Base-by-base conservation (phyloP, 1,140 invertebrate genomes). In the Choristoneura fumiferana region DNA sequence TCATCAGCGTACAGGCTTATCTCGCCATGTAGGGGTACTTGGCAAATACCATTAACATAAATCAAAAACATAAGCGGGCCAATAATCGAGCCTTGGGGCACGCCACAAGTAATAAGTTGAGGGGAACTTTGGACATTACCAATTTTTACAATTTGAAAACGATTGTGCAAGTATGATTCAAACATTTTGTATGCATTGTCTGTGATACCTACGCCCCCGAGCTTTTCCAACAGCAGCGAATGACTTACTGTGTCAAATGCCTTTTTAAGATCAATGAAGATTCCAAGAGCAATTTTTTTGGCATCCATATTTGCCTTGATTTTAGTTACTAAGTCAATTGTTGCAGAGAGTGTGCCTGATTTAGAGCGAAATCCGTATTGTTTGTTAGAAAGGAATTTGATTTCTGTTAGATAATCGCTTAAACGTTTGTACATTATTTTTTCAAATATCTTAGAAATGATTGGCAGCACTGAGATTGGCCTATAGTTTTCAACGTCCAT, bases 391-490 rank as follows among this genome's bases (percentile, higher is more conserved):
- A 40, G 4, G 17, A 40, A 40, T 8, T 40, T 40, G 9, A 40
- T 40, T 15, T 14, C 2, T 8, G 12, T 40, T 40, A 40, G n/a
- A 15, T 40, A 40, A 8, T 40, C 9, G 9, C 1, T 15, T 13
- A 55, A n/a, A 22, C 54, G 54, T 4, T n/a, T 22, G 10, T 55
- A 39, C 4, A 55, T 22, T 22, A 55, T 39, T 39, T 55, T 55
- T 39, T 55, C 54, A 3, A 55, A 12, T 6, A 55, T 39, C 17
- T 55, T 55, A 4, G 54, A 55, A 1, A 55, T 1, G 0, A 55
- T n/a, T 9, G 54, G 54, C 8, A 55, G 12, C 0, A 55, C 54
- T 1, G 54, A 55, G 4, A 55, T 17, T 9, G 54, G 54, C 9
- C 54, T 4, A 13, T 55, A 55, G 15, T 55, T 55, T 14, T 15